These are phyloP conservation scores for Dolichotis patagonum DNA, from an alignment of 2,113 vertebrate genomes.

Conservation along the genomic window DNA sequence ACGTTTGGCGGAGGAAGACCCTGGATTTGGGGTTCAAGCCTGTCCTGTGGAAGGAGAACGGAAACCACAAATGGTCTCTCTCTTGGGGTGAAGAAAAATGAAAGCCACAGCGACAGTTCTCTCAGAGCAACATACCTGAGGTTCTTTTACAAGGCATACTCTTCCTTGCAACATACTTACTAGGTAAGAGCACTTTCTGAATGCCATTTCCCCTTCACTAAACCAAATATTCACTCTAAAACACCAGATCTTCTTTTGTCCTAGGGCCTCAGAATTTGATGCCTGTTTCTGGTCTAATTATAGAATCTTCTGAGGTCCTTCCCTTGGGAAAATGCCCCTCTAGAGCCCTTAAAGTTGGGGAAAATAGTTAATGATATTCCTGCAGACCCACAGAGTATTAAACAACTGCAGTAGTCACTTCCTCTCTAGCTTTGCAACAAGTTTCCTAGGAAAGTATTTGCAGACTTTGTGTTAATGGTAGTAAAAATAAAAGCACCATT, in stretches of 20 bases:
- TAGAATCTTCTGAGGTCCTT: not conserved
- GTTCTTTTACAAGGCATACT: not conserved
- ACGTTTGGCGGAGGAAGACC: not conserved
- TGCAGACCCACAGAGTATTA: too few species aligned
- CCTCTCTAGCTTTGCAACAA: not conserved
- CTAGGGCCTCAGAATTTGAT: not conserved
- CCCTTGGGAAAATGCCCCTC: not conserved
- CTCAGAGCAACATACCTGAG: not conserved
- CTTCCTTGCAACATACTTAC: not conserved
- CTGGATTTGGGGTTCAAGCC: not conserved
- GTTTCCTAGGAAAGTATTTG: not conserved
- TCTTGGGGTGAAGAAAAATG: not conserved
- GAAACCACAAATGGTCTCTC: not conserved
- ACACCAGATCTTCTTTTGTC: not conserved
- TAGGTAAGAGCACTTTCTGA: not conserved
- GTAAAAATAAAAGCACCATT: not conserved
- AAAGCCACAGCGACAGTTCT: not conserved
- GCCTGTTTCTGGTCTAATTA: not conserved
- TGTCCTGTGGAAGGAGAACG: not conserved
- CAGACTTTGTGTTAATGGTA: not conserved
- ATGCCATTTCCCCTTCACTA: not conserved
- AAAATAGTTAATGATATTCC: not conserved
- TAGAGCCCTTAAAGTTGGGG: not conserved
- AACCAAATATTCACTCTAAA: not conserved
- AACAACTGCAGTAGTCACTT: not conserved